phyloP scores from a whole-genome alignment of 2,888 invertebrate genomes.

The Diploptera punctata region DNA sequence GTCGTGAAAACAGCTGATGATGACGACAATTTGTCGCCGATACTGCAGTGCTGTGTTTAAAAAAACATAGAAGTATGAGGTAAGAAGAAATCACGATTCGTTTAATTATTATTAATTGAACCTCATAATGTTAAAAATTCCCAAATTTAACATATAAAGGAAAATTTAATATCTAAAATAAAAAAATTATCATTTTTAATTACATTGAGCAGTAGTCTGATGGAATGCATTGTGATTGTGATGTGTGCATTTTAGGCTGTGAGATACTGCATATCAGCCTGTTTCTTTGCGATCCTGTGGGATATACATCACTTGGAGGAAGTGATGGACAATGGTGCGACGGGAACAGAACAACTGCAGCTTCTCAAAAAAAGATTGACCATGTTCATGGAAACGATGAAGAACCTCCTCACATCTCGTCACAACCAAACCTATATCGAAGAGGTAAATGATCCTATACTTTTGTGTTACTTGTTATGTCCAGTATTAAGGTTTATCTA shows the following conservation, averaged over 20 bases:
- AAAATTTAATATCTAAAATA: neutral
- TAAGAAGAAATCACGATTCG: too few species aligned
- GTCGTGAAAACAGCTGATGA: too few species aligned
- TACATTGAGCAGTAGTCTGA: neutral
- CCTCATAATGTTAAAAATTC: too few species aligned
- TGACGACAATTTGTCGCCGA: too few species aligned
- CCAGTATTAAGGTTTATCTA: too few species aligned
- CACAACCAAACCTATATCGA: constrained; percentile 74
- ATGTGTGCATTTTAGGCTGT: constrained; percentile 63
- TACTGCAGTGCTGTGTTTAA: too few species aligned
- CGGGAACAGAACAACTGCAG: constrained; percentile 63
- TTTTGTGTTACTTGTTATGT: too few species aligned
- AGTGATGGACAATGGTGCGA: constrained; percentile 65
- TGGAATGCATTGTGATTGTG: neutral
- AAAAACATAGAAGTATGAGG: too few species aligned
- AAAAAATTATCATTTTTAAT: neutral
- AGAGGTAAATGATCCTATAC: constrained; percentile 60
- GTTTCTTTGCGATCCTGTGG: constrained; percentile 78
- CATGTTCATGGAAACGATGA: constrained; percentile 76
- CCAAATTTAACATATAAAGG: too few species aligned
- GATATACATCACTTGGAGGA: constrained; percentile 84
- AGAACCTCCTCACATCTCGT: constrained; percentile 70
- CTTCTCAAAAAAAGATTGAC: constrained; percentile 72
- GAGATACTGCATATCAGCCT: constrained; percentile 82
- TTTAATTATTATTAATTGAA: too few species aligned